Conservation (phyloP, 2,113 vertebrate genomes). For the Neolamprologus sp. region DNA sequence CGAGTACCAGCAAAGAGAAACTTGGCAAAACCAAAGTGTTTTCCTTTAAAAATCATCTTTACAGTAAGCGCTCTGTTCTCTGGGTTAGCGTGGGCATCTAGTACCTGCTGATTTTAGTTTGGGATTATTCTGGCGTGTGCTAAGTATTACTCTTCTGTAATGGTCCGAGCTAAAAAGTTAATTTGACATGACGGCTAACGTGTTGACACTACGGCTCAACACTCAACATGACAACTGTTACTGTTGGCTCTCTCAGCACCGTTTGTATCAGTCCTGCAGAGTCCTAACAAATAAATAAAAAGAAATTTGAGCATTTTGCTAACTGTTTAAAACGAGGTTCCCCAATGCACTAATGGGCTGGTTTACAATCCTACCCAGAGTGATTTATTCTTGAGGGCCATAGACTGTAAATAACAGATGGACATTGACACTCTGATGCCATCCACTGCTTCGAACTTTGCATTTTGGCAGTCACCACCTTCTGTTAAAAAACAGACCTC, state of each 20-base stretch:
- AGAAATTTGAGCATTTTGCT: background rate
- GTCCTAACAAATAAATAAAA: background rate
- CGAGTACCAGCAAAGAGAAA: background rate
- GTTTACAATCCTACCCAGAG: background rate
- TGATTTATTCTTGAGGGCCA: background rate
- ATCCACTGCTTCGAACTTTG: background rate
- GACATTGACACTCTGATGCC: background rate
- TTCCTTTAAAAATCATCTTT: background rate
- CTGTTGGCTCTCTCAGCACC: background rate
- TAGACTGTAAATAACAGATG: background rate
- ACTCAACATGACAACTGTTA: background rate
- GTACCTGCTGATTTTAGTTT: conserved; percentile 21
- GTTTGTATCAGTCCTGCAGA: background rate
- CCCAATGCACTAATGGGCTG: background rate
- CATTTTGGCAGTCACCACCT: background rate
- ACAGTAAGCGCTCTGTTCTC: background rate
- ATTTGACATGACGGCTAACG: conserved; percentile 25
- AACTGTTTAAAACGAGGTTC: conserved; percentile 4
- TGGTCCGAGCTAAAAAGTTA: background rate
- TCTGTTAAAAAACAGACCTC: background rate
- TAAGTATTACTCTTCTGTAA: background rate
- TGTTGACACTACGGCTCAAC: background rate
- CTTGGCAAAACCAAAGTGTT: background rate
- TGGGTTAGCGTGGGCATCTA: background rate
- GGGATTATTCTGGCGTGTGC: conserved; percentile 9